phyloP scores from a whole-genome alignment of 2,888 invertebrate genomes.

The Zhuqinia jingwanae region DNA sequence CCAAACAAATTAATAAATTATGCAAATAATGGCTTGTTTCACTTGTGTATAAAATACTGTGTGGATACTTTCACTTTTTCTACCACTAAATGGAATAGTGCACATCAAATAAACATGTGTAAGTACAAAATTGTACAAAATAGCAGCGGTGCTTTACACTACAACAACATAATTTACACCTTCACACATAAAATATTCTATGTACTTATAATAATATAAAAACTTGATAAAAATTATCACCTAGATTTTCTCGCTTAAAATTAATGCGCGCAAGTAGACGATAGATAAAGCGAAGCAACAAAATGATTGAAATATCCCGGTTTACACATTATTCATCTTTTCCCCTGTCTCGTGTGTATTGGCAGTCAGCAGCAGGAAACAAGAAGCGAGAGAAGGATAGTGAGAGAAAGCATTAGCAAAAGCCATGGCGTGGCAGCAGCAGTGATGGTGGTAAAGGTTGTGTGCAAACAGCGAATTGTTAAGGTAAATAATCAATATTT shows the following conservation, averaged over 20 bases:
- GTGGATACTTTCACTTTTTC: too few species aligned
- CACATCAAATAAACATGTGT: too few species aligned
- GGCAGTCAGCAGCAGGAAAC: slow-evolving; percentile 42
- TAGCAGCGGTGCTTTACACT: too few species aligned
- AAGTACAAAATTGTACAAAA: too few species aligned
- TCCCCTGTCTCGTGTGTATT: slow-evolving; percentile 61
- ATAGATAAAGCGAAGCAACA: not conserved
- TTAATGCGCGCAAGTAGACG: not conserved
- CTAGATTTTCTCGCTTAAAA: not conserved
- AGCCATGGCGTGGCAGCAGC: not conserved
- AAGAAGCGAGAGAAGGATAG: not conserved
- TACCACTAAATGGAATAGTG: too few species aligned
- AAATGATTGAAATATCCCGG: slow-evolving; percentile 66
- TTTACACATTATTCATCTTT: slow-evolving; percentile 56
- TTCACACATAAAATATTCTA: too few species aligned
- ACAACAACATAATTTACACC: too few species aligned
- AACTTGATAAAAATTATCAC: not conserved
- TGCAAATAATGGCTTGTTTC: too few species aligned
- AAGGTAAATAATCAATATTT: slow-evolving; percentile 70
- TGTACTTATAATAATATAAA: too few species aligned
- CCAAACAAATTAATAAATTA: too few species aligned
- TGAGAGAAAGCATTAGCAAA: slow-evolving; percentile 41
- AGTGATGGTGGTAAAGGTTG: too few species aligned
- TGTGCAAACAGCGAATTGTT: slow-evolving; percentile 25
- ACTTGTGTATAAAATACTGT: too few species aligned